Evolutionary conservation across 2,797 vertebrate species (phyloP), one percentile per base, ranked within the genome.

Genomic region (Pygocentrus nattereri): DNA sequence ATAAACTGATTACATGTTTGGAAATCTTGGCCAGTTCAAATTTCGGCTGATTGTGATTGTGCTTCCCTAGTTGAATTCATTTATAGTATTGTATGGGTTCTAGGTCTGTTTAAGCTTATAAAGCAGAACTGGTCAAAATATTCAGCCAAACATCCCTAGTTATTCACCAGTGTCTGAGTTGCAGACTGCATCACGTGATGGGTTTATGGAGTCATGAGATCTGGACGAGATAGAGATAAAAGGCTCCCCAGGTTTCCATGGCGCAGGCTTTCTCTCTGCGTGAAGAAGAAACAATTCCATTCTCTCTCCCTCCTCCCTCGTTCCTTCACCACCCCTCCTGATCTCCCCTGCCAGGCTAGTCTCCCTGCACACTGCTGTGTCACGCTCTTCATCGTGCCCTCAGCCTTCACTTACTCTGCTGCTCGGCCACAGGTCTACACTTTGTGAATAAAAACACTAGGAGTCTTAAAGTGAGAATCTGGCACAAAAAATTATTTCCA

Each of bases 171-270:
- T 27, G 8, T 19, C 67, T 23, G 16, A 18, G 38, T 18, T 58
- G 18, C 27, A 25, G 50, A 52, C 47, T 19, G 23, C 56, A 16
- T 82, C 80, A 71, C 69, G 76, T 73, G 73, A 82, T 50, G 52
- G 58, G 34, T 80, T 56, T 23, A 59, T 76, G 68, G 18, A 80
- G 64, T 80, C 73, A 80, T 80, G 44, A 78, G 67, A 67, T 54
- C 25, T 59, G 50, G 23, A 74, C 52, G 34, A 62, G 27, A 58
- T 58, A 58, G 23, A 74, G 84, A 74, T 85, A 27, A 83, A 78
- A 78, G 44, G 56, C 68, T 69, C 59, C 6, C 18, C 62, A 52
- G n/a, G 67, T 84, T 82, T 58, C 71, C 47, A 62, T 2, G 21
- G 64, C 23, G 5, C 47, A 64, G 49, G 5, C 71, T 34, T 64